phyloP scores from a whole-genome alignment of 2,113 vertebrate genomes.

The Tragelaphus buxtoni region DNA sequence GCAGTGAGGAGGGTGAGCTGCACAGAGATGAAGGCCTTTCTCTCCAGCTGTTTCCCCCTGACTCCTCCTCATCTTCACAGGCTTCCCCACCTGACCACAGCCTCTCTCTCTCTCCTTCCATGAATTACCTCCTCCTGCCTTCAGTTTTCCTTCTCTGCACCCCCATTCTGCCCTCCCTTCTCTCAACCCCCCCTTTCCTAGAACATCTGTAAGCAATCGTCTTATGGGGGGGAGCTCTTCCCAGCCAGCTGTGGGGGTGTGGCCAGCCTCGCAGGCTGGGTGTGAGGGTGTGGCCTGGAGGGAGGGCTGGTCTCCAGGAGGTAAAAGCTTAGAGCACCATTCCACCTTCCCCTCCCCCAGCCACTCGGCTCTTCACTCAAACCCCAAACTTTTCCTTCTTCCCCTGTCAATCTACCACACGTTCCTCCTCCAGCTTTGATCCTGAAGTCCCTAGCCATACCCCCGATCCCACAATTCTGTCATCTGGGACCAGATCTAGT shows the following conservation, averaged over 20 bases:
- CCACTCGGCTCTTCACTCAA: neutral
- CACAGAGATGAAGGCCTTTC: neutral
- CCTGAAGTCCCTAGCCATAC: neutral
- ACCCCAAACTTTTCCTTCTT: neutral
- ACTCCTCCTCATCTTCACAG: neutral
- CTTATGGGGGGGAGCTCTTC: neutral
- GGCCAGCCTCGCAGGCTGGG: neutral
- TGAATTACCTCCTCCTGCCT: neutral
- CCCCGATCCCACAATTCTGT: neutral
- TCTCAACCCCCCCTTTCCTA: neutral
- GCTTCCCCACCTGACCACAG: neutral
- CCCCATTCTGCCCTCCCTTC: neutral
- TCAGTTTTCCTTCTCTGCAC: conserved; percentile 30
- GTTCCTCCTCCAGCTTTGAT: neutral
- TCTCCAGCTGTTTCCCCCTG: neutral
- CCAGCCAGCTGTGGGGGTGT: conserved; percentile 39
- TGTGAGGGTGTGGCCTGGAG: conserved; percentile 32
- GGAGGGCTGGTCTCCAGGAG: neutral
- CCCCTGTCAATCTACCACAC: neutral
- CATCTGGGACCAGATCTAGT: neutral
- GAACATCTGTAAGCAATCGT: conserved; percentile 55
- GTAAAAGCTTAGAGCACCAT: neutral
- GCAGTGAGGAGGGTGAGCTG: neutral
- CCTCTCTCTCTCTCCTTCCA: neutral
- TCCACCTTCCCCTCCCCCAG: neutral